Percentiles rank a stretch among this genome's conserved stretches.
These are phyloP conservation scores for Phylloscopus whistleri DNA, from an alignment of 2,113 vertebrate genomes.

Conservation along the genomic window DNA sequence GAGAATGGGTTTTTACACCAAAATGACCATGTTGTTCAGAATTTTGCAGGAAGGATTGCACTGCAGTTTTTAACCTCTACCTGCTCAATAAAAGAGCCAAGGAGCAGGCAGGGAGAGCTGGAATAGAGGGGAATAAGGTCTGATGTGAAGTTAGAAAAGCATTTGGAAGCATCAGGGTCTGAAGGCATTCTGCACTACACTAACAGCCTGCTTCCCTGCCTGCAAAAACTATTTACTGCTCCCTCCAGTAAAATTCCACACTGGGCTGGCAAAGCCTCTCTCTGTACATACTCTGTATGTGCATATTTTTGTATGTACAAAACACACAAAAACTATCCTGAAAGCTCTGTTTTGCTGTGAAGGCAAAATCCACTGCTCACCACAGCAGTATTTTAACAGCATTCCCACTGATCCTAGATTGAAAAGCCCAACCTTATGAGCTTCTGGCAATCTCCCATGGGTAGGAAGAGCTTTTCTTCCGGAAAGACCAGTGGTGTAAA, in stretches of 20 bases:
- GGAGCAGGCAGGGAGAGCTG: background rate
- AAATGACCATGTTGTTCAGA: background rate
- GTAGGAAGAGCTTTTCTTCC: background rate
- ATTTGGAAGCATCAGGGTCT: background rate
- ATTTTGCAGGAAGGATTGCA: background rate
- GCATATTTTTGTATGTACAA: background rate
- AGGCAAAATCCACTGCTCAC: background rate
- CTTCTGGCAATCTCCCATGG: background rate
- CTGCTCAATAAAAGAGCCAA: background rate
- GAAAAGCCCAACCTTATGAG: background rate
- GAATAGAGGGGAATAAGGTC: background rate
- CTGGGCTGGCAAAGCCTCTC: background rate
- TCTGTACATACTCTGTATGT: background rate
- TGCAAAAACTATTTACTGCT: background rate
- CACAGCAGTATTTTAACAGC: background rate
- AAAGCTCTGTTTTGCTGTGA: background rate
- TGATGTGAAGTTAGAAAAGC: background rate
- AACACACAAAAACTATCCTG: background rate
- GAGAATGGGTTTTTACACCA: background rate
- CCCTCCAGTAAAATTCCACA: conserved; percentile 26
- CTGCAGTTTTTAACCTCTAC: background rate
- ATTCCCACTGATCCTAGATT: background rate
- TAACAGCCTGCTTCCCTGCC: background rate
- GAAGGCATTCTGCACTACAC: background rate
- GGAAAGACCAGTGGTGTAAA: background rate